Evolutionary conservation across 2,888 invertebrate genomes (phyloP), one percentile per base, ranked within the genome.

Genomic region (Cheilosia variabilis): DNA sequence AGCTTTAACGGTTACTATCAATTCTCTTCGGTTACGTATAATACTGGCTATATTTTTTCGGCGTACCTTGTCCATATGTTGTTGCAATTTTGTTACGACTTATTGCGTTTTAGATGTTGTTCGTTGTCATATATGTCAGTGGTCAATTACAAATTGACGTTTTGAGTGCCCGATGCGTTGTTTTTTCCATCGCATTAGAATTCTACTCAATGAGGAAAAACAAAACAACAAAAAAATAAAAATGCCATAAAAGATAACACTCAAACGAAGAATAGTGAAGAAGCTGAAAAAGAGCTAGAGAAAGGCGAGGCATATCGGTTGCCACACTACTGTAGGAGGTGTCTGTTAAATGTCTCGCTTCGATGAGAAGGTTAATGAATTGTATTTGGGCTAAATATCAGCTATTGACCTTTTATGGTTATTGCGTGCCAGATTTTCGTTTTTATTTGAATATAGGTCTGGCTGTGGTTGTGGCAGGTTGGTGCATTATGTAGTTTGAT

Each of bases 331-430:
- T 13, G 37, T 37, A 37, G 37, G 27, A 37, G 47, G 65, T 52
- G 53, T 53, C 53, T 47, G 47, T 47, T 47, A 63, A 63, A 50
- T 63, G 63, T 47, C 47, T 63, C 66, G 41, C 41, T 24, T 41
- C 53, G 31, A 15, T 45, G 45, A 58, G 41, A 50, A 71, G 60
- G 71, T 71, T 50, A 41, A 71, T 71, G 58, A 47, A 52, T 60
- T 58, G 57, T 58, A 60, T 60, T 50, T 52, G n/a, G 50, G 50
- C 41, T 52, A 71, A 71, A 71, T 41, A 50, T 13, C 43, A 71
- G 37, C 58, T 19, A 47, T 47, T 58, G 37, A 47, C 69, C 69
- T 69, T 31, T 43, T 27, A 41, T 55, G n/a, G 13, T 15, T 10
- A 31, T 65, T 37, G 37, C n/a, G 65, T 65, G 52, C 34, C 37